Conservation (phyloP, 2,113 vertebrate species). For the Pitta sordida region DNA sequence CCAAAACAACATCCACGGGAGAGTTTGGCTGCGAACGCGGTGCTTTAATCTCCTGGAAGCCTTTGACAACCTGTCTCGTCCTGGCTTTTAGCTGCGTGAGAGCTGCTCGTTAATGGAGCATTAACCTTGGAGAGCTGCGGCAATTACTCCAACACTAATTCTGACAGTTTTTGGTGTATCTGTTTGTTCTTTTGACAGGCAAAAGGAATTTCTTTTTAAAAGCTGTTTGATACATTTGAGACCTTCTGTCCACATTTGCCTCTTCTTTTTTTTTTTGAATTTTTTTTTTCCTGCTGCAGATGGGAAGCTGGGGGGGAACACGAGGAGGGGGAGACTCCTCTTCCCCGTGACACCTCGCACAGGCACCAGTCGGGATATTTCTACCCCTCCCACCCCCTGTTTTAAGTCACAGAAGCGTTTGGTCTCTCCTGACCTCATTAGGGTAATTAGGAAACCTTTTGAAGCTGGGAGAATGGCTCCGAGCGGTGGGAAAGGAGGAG, state of each 20-base stretch:
- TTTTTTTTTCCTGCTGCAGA: neutral
- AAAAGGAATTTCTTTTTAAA: conserved; percentile 50
- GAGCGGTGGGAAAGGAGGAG: conserved; percentile 51
- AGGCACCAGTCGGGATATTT: neutral
- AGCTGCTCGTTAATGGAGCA: conserved; percentile 66
- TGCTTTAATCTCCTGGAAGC: conserved; percentile 71
- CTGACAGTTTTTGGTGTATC: conserved; percentile 41
- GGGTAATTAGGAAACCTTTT: conserved; percentile 76
- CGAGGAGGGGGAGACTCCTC: neutral
- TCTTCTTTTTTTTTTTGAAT: neutral
- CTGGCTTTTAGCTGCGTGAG: conserved; percentile 65
- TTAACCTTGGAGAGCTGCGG: conserved; percentile 71
- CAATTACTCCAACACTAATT: conserved; percentile 65
- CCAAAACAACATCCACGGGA: conserved; percentile 46
- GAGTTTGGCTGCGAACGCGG: conserved; percentile 54
- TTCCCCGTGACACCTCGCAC: neutral
- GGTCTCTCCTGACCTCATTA: conserved; percentile 79
- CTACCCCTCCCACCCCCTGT: neutral
- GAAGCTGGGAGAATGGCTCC: conserved; percentile 65
- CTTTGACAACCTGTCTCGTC: conserved; percentile 74
- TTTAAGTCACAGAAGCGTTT: conserved; percentile 42
- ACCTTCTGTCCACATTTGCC: conserved; percentile 35
- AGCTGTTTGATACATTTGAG: conserved; percentile 67
- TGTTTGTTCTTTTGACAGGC: conserved; percentile 55
- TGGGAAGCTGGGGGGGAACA: neutral